A percentile compares a stretch with the other conserved stretches of the same genome.
These are phyloP conservation scores for Itoplectis maculator DNA, from an alignment of 2,888 invertebrate genomes.

Conservation along the genomic window DNA sequence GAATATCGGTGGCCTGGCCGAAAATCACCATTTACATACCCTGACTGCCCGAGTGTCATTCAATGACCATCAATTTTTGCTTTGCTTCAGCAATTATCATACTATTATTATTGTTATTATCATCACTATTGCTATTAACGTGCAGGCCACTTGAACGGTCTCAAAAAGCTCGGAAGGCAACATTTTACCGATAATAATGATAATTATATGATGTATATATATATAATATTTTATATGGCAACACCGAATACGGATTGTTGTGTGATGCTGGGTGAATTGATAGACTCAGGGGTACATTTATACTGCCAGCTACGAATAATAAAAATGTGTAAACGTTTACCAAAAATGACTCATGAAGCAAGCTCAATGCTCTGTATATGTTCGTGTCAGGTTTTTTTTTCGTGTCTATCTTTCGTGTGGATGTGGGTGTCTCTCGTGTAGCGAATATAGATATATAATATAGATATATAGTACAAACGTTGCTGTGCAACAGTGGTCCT, in stretches of 20 bases:
- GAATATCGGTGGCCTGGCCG: neutral
- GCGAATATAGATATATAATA: conserved; percentile 28
- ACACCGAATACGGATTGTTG: conserved; percentile 52
- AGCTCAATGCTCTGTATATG: conserved; percentile 49
- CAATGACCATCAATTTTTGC: conserved; percentile 34
- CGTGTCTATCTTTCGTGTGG: conserved; percentile 10
- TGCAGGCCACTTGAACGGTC: conserved; percentile 77
- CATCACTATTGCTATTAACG: conserved; percentile 75
- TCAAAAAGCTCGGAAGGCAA: conserved; percentile 75
- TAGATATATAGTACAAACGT: conserved; percentile 34
- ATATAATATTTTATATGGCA: conserved; percentile 39
- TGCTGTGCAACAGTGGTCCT: conserved; percentile 61
- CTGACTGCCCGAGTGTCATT: conserved; percentile 46
- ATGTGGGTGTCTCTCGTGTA: conserved; percentile 29
- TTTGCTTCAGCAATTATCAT: conserved; percentile 54
- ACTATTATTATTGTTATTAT: conserved; percentile 76
- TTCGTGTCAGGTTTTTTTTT: neutral
- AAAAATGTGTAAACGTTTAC: conserved; percentile 32
- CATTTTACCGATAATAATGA: conserved; percentile 42
- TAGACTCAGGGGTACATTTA: conserved; percentile 44
- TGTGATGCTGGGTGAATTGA: conserved; percentile 54
- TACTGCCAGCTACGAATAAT: conserved; percentile 60
- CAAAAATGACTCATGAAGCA: conserved; percentile 56
- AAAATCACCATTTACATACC: conserved; percentile 23
- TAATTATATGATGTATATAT: conserved; percentile 65